Evolutionary conservation across 1,140 invertebrate species (phyloP).

Genomic region (Rhynchophorus ferrugineus): DNA sequence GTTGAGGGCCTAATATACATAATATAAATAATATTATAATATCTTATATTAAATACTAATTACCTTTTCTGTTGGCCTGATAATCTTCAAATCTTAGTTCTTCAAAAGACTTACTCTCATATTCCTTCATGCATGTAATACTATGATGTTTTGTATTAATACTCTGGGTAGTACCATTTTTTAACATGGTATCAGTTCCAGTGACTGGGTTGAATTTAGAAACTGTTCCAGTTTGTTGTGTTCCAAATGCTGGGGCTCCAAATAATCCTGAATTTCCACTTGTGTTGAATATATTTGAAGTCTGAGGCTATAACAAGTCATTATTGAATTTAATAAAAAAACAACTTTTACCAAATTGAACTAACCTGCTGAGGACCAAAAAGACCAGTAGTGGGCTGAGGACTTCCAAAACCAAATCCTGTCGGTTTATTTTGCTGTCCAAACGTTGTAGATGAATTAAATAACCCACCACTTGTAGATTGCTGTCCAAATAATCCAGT

Average conservation of each 20-base stretch:
- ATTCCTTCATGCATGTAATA: conserved; percentile 97
- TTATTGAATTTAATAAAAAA: neutral
- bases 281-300: conserved; percentile 34
- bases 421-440: conserved; percentile 52
- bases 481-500: conserved; percentile 33
- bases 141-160: conserved; percentile 91
- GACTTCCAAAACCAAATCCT: conserved; percentile 49
- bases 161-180: conserved; percentile 70
- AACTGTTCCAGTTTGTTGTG: conserved; percentile 55
- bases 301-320: conserved; percentile 24
- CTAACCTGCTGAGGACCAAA: conserved; percentile 29
- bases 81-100: conserved; percentile 94
- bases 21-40: neutral
- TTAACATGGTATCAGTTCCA: conserved; percentile 86
- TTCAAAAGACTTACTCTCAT: conserved; percentile 89
- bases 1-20: conserved; percentile 22
- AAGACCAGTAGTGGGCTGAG: conserved; percentile 19
- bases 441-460: conserved; percentile 52
- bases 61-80: conserved; percentile 75
- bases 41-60: conserved; percentile 1
- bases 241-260: conserved; percentile 22
- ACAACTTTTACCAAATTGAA: neutral
- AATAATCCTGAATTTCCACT: conserved; percentile 27
- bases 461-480: conserved; percentile 44
- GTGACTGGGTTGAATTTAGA: conserved; percentile 81